Conservation (phyloP, 1,140 invertebrate species). For the Lysiphlebus fabarum region DNA sequence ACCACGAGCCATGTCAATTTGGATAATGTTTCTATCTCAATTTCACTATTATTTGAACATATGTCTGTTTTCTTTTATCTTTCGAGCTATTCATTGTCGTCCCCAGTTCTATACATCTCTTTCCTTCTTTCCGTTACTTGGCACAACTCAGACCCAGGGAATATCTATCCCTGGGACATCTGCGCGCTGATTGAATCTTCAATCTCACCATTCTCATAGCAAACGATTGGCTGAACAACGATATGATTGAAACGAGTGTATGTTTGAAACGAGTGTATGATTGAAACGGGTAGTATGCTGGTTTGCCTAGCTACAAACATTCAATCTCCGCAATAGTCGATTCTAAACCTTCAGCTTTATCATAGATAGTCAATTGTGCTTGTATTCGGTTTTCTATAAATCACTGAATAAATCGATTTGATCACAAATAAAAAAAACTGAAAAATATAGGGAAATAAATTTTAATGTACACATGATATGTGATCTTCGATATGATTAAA, state of each 20-base stretch:
- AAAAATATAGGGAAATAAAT: no score
- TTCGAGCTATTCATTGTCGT: conserved; percentile 22
- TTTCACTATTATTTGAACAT: conserved; percentile 21
- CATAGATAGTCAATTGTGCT: no score
- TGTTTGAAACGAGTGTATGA: no score
- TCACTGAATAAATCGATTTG: no score
- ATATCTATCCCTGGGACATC: conserved; percentile 57
- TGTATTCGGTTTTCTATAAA: no score
- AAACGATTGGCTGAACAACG: conserved; percentile 47
- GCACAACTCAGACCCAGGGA: conserved; percentile 48
- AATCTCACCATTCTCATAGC: conserved; percentile 51
- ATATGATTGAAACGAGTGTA: conserved; percentile 15
- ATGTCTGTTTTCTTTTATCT: conserved; percentile 24
- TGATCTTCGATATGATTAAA: no score
- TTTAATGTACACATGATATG: no score
- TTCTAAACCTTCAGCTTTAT: no score
- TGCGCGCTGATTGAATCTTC: conserved; percentile 57
- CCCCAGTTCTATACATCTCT: conserved; percentile 13
- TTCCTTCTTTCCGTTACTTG: conserved; percentile 30
- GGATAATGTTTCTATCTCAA: conserved; percentile 44
- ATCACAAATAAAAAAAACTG: no score
- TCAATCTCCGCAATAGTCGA: no score
- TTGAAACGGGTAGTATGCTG: conserved; percentile 19
- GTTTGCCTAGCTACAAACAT: not conserved
- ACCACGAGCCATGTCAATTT: conserved; percentile 51